These are phyloP conservation scores for Sebastes schlegelii DNA, from an alignment of 2,113 vertebrate genomes.

Conservation along the genomic window DNA sequence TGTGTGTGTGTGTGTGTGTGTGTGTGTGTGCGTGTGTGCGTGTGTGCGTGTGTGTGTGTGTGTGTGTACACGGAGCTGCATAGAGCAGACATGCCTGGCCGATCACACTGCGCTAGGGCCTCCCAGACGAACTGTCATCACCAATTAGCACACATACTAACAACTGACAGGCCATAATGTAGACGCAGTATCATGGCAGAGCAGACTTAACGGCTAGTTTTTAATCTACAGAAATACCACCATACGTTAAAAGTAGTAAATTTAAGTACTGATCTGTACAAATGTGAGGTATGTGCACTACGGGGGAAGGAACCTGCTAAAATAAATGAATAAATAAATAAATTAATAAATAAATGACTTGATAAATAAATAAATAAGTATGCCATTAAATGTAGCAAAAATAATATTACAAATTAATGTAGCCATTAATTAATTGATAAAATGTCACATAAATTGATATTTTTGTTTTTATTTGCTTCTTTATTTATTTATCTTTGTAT, in stretches of 20 bases:
- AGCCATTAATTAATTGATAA: too few relatives aligned
- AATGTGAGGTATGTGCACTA: background rate
- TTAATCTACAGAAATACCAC: background rate
- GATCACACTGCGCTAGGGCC: conserved; percentile 47
- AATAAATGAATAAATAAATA: too few relatives aligned
- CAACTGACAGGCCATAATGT: conserved; percentile 56
- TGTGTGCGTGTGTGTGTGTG: conserved; percentile 6
- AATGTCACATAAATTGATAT: too few relatives aligned
- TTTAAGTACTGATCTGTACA: background rate
- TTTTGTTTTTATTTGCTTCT: too few relatives aligned
- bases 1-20: conserved; percentile 21
- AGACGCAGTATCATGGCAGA: conserved; percentile 14
- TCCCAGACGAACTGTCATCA: conserved; percentile 64
- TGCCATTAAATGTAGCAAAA: too few relatives aligned
- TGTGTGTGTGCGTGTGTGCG: conserved; percentile 9
- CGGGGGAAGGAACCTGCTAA: too few relatives aligned
- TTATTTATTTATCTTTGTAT: too few relatives aligned
- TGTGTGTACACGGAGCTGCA: background rate
- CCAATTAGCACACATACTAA: conserved; percentile 63
- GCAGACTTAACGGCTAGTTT: background rate
- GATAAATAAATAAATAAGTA: too few relatives aligned
- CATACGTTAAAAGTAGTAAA: background rate
- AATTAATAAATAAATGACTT: too few relatives aligned
- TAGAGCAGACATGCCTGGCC: conserved; percentile 48
- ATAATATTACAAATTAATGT: too few relatives aligned